Conservation (phyloP, 2,888 invertebrate species). For the Anarsia innoxiella region DNA sequence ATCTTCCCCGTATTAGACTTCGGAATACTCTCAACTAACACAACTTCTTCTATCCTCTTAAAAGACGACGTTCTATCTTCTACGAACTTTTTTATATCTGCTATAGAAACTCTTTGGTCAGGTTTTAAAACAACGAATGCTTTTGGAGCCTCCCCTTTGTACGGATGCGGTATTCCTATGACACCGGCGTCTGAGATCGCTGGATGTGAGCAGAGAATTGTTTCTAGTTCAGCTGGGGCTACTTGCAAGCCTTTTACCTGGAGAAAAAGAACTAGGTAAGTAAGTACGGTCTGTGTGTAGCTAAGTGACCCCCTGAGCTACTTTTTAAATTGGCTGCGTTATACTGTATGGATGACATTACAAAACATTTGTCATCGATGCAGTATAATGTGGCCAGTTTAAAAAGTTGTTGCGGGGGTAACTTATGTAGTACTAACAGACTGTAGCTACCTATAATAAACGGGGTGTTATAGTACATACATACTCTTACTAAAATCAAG, state of each 20-base stretch:
- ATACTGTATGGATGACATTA: no score
- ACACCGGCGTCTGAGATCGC: slow-evolving; percentile 89
- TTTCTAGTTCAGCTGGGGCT: slow-evolving; percentile 92
- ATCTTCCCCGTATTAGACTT: slow-evolving; percentile 88
- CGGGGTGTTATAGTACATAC: no score
- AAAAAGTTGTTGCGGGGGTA: no score
- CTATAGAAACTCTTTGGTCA: slow-evolving; percentile 55
- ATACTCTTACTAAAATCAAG: no score
- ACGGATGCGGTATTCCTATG: slow-evolving; percentile 83
- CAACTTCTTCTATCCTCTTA: slow-evolving; percentile 82
- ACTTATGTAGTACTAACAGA: no score
- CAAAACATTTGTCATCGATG: no score
- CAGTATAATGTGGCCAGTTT: no score
- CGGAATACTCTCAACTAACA: slow-evolving; percentile 81
- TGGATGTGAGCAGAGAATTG: slow-evolving; percentile 82
- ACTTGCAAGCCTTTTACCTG: slow-evolving; percentile 85
- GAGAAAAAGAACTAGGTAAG: no score
- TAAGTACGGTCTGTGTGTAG: no score
- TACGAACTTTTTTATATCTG: slow-evolving; percentile 71
- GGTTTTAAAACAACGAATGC: slow-evolving; percentile 82
- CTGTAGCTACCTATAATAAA: no score
- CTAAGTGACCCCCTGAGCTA: no score
- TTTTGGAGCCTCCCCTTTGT: slow-evolving; percentile 85
- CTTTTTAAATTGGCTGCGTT: no score
- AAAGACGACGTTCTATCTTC: slow-evolving; percentile 83